These are phyloP conservation scores for Lepidocolaptes lacrymiger DNA, from an alignment of 2,797 vertebrate species.

Conservation along the genomic window DNA sequence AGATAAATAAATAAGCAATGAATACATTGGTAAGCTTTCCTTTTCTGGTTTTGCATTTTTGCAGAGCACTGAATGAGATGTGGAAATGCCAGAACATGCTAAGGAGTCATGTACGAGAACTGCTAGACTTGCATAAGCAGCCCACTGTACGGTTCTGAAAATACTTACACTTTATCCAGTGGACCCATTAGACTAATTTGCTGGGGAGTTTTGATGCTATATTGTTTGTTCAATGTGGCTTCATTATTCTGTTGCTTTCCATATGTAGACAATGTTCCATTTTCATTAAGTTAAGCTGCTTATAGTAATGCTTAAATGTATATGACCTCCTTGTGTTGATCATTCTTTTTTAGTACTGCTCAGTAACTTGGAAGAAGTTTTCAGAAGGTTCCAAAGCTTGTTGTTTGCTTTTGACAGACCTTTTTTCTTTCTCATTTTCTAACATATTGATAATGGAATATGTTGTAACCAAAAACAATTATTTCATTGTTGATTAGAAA, in stretches of 20 bases:
- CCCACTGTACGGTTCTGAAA: slow-evolving; percentile 83
- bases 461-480: not conserved
- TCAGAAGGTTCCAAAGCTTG: not conserved
- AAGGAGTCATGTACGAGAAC: slow-evolving; percentile 92
- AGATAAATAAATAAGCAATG: not conserved
- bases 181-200: not conserved
- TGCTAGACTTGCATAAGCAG: slow-evolving; percentile 95
- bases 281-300: not conserved
- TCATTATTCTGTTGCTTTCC: not conserved
- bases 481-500: not conserved
- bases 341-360: not conserved
- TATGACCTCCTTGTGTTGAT: not conserved
- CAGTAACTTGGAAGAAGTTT: not conserved
- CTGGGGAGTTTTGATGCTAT: not conserved
- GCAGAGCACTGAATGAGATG: slow-evolving; percentile 98
- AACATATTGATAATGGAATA: not conserved
- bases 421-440: not conserved
- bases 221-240: not conserved
- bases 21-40: not conserved
- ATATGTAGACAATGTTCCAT: not conserved
- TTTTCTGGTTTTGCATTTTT: slow-evolving; percentile 4
- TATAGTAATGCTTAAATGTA: not conserved
- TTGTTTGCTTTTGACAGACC: not conserved
- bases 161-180: not conserved
- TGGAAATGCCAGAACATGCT: slow-evolving; percentile 99